These are phyloP conservation scores for Brenthis hecate DNA, from an alignment of 2,888 invertebrate genomes.

Conservation along the genomic window DNA sequence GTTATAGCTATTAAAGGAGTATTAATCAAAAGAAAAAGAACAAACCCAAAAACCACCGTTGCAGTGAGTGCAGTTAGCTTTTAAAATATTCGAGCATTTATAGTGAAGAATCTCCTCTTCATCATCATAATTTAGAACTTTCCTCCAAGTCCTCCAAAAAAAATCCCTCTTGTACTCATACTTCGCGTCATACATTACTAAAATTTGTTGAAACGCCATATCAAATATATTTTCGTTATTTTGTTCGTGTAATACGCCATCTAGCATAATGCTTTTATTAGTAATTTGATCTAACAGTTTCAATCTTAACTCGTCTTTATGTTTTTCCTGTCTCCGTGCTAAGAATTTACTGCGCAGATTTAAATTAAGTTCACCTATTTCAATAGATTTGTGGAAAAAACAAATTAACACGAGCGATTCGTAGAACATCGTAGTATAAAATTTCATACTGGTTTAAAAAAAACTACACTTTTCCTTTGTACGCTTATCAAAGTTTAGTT, in stretches of 20 bases:
- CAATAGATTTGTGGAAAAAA: not conserved
- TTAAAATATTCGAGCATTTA: slow-evolving; percentile 50
- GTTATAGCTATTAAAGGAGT: not conserved
- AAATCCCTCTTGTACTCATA: slow-evolving; percentile 59
- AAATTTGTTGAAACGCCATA: slow-evolving; percentile 49
- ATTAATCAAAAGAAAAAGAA: not conserved
- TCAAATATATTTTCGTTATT: slow-evolving; percentile 42
- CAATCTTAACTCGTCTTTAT: not conserved
- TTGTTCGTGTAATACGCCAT: slow-evolving; percentile 44
- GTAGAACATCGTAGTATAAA: not conserved
- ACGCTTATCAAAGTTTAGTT: too few relatives aligned
- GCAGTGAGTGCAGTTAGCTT: slow-evolving; percentile 46
- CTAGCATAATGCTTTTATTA: slow-evolving; percentile 17
- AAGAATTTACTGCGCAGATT: slow-evolving; percentile 13
- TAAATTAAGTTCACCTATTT: slow-evolving; percentile 7
- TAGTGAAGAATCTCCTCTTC: slow-evolving; percentile 50
- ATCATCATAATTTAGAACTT: slow-evolving; percentile 43
- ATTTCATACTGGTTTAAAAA: not conserved
- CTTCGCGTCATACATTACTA: slow-evolving; percentile 56
- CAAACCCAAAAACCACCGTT: slow-evolving; percentile 59
- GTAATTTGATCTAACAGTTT: slow-evolving; percentile 3
- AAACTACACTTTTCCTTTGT: not conserved
- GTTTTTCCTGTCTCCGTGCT: not conserved
- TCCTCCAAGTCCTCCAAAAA: slow-evolving; percentile 65
- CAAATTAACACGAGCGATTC: not conserved